Percentiles rank a stretch among this genome's conserved stretches.
phyloP scores from a whole-genome alignment of 1,140 invertebrate species.

The Steinernema feltiae region DNA sequence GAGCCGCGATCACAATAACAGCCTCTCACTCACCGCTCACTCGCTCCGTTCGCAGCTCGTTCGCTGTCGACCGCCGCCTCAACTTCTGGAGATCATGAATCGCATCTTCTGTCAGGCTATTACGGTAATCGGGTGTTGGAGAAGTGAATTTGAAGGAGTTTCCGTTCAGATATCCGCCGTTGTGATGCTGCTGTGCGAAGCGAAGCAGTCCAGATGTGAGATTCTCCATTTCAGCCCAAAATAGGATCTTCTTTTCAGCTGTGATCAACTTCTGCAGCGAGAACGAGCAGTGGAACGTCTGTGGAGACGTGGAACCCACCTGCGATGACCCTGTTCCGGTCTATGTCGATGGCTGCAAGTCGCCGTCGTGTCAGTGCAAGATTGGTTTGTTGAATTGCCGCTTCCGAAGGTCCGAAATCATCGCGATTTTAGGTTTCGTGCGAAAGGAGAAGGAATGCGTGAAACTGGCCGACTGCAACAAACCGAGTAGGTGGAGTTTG shows the following conservation, averaged over 20 bases:
- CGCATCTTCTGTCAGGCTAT: not conserved
- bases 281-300: not conserved
- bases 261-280: not conserved
- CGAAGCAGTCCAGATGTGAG: not conserved
- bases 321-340: not conserved
- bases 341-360: not conserved
- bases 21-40: too few relatives aligned
- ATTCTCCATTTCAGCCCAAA: not conserved
- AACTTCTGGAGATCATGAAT: too few relatives aligned
- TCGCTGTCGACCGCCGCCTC: too few relatives aligned
- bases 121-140: not conserved
- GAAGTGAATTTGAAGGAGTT: not conserved
- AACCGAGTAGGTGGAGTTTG: slow-evolving; percentile 6
- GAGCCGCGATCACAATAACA: not conserved
- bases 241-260: not conserved
- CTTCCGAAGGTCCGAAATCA: not conserved
- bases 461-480: not conserved
- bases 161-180: not conserved
- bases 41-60: not conserved
- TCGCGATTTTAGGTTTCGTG: not conserved
- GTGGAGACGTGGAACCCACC: not conserved
- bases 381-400: not conserved
- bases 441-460: not conserved
- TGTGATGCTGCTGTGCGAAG: not conserved
- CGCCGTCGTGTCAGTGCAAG: not conserved